These are phyloP conservation scores for Saccopteryx bilineata DNA, from an alignment of 2,113 vertebrate genomes.

Conservation along the genomic window DNA sequence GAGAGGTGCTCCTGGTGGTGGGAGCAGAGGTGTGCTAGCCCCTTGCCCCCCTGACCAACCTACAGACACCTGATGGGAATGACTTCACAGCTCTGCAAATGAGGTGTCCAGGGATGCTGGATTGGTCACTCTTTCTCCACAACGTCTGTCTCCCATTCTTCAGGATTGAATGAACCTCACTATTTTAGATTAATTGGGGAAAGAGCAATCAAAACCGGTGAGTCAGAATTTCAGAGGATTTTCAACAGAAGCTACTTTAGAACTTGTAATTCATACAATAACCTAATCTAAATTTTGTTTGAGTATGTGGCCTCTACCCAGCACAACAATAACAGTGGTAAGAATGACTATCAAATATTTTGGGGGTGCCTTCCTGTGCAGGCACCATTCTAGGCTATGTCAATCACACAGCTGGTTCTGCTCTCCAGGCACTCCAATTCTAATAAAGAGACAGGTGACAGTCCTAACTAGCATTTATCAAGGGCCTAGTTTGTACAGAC, in stretches of 20 bases:
- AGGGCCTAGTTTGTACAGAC: not conserved
- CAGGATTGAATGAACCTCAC: not conserved
- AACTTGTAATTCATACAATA: not conserved
- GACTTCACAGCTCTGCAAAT: not conserved
- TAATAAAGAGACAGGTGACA: not conserved
- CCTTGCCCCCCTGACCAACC: not conserved
- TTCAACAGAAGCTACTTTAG: conserved; percentile 27
- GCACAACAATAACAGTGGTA: not conserved
- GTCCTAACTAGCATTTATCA: not conserved
- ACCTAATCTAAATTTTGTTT: not conserved
- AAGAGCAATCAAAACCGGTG: not conserved
- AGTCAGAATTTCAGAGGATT: not conserved
- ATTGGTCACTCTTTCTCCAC: not conserved
- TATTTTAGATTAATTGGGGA: conserved; percentile 41
- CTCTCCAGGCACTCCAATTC: not conserved
- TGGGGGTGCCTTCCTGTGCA: not conserved
- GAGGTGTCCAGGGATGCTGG: not conserved
- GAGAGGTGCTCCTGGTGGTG: not conserved
- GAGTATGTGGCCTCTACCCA: not conserved
- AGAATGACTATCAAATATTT: not conserved
- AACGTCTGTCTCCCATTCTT: not conserved
- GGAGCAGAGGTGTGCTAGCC: not conserved
- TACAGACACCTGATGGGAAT: not conserved
- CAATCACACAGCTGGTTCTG: not conserved
- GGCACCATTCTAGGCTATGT: not conserved